Evolutionary conservation across 1,140 invertebrate species (phyloP), one percentile per base, ranked within the genome.

Genomic region (Lineus longissimus): DNA sequence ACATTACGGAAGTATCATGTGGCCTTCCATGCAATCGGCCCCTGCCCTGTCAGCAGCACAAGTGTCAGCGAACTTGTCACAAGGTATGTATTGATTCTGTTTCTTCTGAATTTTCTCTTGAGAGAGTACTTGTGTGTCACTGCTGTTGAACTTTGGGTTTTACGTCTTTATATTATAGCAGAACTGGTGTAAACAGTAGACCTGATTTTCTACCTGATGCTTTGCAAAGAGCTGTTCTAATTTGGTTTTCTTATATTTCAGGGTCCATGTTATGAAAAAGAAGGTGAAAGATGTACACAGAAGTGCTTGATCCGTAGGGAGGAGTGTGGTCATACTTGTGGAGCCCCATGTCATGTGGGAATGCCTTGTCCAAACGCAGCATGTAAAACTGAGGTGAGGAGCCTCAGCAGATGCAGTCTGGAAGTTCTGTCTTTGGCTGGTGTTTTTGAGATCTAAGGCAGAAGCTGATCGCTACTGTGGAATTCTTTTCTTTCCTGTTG

Each of bases 1-100:
- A 94, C 62, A 86, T 93, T 73, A 88, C 87, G 33, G 90, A 91
- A 64, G 89, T 97, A 56, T 94, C 92, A 2, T 98, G 95, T 79
- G 95, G 95, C 6, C 79, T 91, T 47, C 86, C 89, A 0, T 98
- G 95, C 76, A 86, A 86, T 22, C 91, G 90, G 74, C 84, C 86
- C 0, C 77, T 97, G 25, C 80, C 85, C 0, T 96, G 94, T 76
- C 88, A 87, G 0, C 85, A 87, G 31, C 94, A 96, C 74, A 88
- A 86, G 40, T 95, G 93, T 75, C 86, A 83, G 56, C 85, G 86
- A 71, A 85, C 82, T 1, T 93, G 91, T 71, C 91, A 93, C 74
- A 85, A 87, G 62, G 90, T 80, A 68, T 67, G 73, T 11, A 43
- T 13, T 13, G 19, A 13, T 19, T 43, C n/a, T n/a, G n/a, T n/a